These are phyloP conservation scores for Hydrophis major DNA, from an alignment of 2,797 vertebrate genomes.

Conservation along the genomic window DNA sequence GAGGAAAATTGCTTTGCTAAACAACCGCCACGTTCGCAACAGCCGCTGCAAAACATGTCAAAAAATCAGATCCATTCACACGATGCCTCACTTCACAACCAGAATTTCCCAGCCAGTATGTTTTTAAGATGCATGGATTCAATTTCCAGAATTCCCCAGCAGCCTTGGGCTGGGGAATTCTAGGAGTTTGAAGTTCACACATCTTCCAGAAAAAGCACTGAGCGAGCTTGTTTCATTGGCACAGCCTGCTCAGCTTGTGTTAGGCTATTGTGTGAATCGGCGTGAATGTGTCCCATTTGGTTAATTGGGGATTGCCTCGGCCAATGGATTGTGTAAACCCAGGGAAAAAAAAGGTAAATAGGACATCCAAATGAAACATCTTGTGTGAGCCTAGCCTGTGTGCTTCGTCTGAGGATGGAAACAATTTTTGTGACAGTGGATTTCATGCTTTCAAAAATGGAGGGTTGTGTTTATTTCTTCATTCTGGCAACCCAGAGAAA, in stretches of 20 bases:
- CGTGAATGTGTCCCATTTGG: not conserved
- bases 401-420: not conserved
- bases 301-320: not conserved
- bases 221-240: not conserved
- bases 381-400: not conserved
- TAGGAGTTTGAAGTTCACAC: not conserved
- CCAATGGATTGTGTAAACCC: not conserved
- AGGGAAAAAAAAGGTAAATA: not conserved
- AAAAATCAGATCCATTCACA: not conserved
- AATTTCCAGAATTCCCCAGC: not conserved
- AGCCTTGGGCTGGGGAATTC: not conserved
- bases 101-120: not conserved
- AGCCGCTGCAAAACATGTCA: not conserved
- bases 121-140: not conserved
- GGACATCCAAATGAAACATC: not conserved
- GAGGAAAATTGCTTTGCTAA: not conserved
- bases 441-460: not conserved
- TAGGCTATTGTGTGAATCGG: not conserved
- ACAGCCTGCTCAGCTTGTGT: not conserved
- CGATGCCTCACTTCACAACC: not conserved
- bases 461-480: not conserved
- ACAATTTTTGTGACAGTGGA: not conserved
- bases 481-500: not conserved
- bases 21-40: not conserved
- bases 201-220: not conserved